Evolutionary conservation across 37 sponge, comb jelly and placozoan species (phyloP).

Genomic region (Bolinopsis microptera): DNA sequence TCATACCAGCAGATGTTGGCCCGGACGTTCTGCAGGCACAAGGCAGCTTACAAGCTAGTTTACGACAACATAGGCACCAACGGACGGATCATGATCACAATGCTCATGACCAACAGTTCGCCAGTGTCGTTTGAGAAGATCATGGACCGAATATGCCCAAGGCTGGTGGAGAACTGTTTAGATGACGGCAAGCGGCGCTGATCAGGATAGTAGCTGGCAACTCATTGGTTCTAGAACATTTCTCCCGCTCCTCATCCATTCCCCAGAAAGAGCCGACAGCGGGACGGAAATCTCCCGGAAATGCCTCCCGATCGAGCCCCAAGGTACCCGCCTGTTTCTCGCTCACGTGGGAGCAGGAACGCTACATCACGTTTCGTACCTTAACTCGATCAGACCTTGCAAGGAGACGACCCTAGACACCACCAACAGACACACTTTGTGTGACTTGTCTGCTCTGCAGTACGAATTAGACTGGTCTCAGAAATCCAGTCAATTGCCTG

Average conservation of each 20-base stretch:
- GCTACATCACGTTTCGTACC: neutral
- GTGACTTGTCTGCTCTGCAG: too few species aligned
- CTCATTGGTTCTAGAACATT: neutral
- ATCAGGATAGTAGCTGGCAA: neutral
- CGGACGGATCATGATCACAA: neutral
- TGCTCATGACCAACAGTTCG: neutral
- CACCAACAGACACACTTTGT: neutral
- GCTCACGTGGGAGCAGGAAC: neutral
- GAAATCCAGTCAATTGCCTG: too few species aligned
- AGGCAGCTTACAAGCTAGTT: neutral
- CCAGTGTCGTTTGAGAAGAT: neutral
- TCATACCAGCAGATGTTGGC: neutral
- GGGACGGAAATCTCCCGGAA: neutral
- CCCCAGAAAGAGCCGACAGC: too few species aligned
- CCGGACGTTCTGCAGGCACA: neutral
- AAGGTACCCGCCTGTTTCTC: too few species aligned
- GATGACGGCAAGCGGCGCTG: neutral
- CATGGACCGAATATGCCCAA: slow-evolving; percentile 5
- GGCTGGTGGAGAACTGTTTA: neutral
- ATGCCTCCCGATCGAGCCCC: neutral
- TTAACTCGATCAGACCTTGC: neutral
- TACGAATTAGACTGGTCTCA: too few species aligned
- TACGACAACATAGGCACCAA: neutral
- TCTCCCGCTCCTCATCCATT: too few species aligned
- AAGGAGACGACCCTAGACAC: neutral